These are phyloP conservation scores for Napeogenes sylphis DNA, from an alignment of 2,888 invertebrate species.

Conservation along the genomic window DNA sequence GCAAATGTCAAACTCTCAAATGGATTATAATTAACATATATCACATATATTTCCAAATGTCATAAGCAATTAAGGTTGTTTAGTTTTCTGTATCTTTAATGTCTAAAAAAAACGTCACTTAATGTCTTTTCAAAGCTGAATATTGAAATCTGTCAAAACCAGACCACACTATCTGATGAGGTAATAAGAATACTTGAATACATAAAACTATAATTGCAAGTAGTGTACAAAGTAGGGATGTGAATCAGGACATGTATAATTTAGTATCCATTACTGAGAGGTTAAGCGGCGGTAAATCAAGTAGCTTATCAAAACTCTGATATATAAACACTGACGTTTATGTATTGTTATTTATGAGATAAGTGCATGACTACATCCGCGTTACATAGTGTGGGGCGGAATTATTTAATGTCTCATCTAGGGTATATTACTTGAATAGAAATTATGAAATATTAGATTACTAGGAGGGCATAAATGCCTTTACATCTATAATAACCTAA, in stretches of 20 bases:
- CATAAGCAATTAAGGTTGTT: slow-evolving; percentile 1
- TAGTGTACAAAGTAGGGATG: slow-evolving; percentile 15
- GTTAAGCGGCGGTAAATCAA: slow-evolving; percentile 35
- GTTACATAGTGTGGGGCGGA: slow-evolving; percentile 4
- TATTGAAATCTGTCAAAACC: not conserved
- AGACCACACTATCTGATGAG: no score
- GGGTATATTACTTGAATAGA: no score
- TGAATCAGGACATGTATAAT: slow-evolving; percentile 24
- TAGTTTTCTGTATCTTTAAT: no score
- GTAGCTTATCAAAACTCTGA: slow-evolving; percentile 26
- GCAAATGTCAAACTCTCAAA: slow-evolving; percentile 4
- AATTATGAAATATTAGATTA: no score
- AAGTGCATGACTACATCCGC: slow-evolving; percentile 11
- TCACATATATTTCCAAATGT: not conserved
- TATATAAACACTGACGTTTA: slow-evolving; percentile 26
- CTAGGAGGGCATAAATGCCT: no score
- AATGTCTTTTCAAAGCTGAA: no score
- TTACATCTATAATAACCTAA: no score
- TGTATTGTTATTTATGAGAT: slow-evolving; percentile 22
- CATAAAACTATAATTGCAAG: not conserved
- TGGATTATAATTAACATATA: slow-evolving; percentile 4
- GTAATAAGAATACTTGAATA: not conserved
- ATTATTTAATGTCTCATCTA: no score
- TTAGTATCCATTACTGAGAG: slow-evolving; percentile 30
- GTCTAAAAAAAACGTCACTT: no score